phyloP scores from a whole-genome alignment of 2,113 vertebrate species.

The Grammomys surdaster region DNA sequence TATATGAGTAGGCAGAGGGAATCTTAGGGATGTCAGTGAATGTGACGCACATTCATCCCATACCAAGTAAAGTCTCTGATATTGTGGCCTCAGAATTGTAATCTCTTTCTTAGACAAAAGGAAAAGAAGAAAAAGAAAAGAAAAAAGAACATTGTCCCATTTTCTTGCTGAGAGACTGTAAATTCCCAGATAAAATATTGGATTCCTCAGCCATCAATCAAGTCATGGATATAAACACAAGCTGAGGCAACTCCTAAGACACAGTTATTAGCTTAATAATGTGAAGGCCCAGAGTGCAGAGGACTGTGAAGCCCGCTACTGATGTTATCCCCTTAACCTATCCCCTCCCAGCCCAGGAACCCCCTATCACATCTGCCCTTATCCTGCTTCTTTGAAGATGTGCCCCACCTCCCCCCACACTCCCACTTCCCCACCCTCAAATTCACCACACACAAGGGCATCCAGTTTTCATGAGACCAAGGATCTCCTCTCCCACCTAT shows the following conservation, averaged over 20 bases:
- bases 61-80: background rate
- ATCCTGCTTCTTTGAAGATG: no score
- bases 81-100: constrained; percentile 24
- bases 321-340: no score
- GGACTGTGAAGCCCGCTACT: constrained; percentile 42
- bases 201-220: background rate
- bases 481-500: no score
- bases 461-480: no score
- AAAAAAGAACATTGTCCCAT: background rate
- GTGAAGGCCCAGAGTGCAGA: constrained; percentile 25
- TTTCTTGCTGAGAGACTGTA: constrained; percentile 35
- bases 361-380: no score
- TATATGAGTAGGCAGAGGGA: background rate
- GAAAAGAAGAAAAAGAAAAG: background rate
- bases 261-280: constrained; percentile 30
- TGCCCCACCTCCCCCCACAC: no score
- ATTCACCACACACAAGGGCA: no score
- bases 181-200: constrained; percentile 52
- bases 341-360: no score
- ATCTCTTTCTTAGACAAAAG: background rate
- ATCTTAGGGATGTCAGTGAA: background rate
- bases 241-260: background rate
- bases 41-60: background rate
- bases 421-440: no score
- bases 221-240: constrained; percentile 30